Evolutionary conservation across 2,797 vertebrate species (phyloP), one percentile per base, ranked within the genome.

Genomic region (Lycodopsis pacificus): DNA sequence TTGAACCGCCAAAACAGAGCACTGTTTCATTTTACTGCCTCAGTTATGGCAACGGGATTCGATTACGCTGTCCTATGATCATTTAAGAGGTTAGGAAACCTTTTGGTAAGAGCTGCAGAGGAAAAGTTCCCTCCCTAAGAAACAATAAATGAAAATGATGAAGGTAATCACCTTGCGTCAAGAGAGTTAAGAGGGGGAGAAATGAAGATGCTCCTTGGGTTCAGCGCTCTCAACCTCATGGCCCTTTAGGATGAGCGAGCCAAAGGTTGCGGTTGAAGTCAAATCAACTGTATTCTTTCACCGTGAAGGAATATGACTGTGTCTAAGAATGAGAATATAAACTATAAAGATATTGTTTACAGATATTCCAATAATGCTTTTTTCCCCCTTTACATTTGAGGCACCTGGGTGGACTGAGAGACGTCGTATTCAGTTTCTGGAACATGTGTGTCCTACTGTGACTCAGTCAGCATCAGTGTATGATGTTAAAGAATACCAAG

Each of bases 111-210:
- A 76, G 58, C 49, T 65, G 76, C 57, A 73, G 27, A 22, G 65
- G 7, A 64, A 81, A 75, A 46, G 14, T 40, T 74, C 56, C 32
- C 57, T 66, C 19, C 15, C 51, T 59, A 20, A 57, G 78, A 83
- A 82, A 51, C 11, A 51, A n/a, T 3, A 22, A 44, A 86, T 77
- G 63, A 85, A 88, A 91, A 80, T 27, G 63, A 78, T 80, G 76
- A 83, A 64, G 51, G 65, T 79, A 89, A 91, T 90, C 82, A 87
- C 71, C 54, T 71, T 72, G 67, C 79, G 59, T 72, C 70, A 89
- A 59, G 79, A 83, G 20, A 80, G 83, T 89, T 90, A 89, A 82
- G 76, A 57, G 44, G 71, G 59, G 56, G 32, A 77, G 76, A 76
- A 77, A 30, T 51, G 36, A 81, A 77, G 79, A 70, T 56, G 46